Evolutionary conservation across 2,888 invertebrate genomes (phyloP).

Genomic region (Rhodophaea formosa): DNA sequence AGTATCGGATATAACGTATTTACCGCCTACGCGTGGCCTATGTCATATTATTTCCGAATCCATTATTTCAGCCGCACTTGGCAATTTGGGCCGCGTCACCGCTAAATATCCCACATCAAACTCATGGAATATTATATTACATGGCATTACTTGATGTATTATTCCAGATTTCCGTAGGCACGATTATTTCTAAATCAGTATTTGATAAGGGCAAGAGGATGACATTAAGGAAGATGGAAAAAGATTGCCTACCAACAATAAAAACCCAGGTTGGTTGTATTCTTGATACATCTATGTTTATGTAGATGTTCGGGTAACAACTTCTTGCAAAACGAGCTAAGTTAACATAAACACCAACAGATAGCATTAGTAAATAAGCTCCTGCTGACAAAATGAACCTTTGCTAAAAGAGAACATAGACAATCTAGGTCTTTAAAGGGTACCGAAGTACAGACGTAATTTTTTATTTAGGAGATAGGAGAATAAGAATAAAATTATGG

Average conservation of each 20-base stretch:
- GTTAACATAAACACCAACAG: too few relatives aligned
- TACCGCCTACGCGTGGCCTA: background rate
- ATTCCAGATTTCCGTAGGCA: background rate
- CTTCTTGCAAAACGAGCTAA: too few relatives aligned
- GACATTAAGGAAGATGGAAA: background rate
- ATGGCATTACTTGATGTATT: background rate
- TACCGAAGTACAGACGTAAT: too few relatives aligned
- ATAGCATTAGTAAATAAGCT: too few relatives aligned
- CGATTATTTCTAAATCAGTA: background rate
- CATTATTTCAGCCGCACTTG: conserved; percentile 4
- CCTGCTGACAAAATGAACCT: too few relatives aligned
- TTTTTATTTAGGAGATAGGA: too few relatives aligned
- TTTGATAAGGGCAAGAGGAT: background rate
- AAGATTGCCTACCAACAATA: background rate
- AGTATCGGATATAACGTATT: background rate
- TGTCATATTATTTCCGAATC: conserved; percentile 9
- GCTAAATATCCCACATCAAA: conserved; percentile 14
- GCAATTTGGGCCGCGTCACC: conserved; percentile 13
- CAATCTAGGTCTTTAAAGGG: too few relatives aligned
- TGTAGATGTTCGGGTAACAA: too few relatives aligned
- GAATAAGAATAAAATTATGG: too few relatives aligned
- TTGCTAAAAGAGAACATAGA: too few relatives aligned
- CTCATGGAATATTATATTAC: conserved; percentile 1
- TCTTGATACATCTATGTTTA: too few relatives aligned
- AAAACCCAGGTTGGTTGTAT: too few relatives aligned